These are phyloP conservation scores for Nebria salina DNA, from an alignment of 2,888 invertebrate genomes.

Conservation along the genomic window DNA sequence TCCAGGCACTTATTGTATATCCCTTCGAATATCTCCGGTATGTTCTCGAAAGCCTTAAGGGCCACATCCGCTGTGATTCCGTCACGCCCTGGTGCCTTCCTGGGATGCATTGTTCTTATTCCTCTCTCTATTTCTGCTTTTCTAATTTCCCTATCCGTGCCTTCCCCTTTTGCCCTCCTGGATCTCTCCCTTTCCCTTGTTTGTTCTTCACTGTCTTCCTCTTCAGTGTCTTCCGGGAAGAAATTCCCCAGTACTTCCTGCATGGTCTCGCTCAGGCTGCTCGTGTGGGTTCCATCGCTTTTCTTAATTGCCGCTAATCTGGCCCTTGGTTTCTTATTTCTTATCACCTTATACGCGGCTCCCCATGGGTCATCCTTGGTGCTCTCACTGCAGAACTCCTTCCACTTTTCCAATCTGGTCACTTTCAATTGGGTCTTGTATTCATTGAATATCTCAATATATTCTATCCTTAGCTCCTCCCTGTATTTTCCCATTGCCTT, in stretches of 20 bases:
- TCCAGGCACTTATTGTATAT: too few relatives aligned
- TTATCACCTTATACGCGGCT: constrained; percentile 32
- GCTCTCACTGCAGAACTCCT: constrained; percentile 34
- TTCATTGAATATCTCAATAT: neutral
- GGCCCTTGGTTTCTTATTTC: constrained; percentile 8
- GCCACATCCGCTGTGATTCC: constrained; percentile 35
- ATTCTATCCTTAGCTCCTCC: neutral
- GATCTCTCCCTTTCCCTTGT: neutral
- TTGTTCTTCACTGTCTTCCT: neutral
- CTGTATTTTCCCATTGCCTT: constrained; percentile 4
- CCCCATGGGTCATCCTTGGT: constrained; percentile 46
- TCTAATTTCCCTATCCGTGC: too few relatives aligned
- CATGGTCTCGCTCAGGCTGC: constrained; percentile 22
- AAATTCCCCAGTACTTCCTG: constrained; percentile 1
- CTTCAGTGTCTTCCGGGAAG: neutral
- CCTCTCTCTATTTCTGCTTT: neutral
- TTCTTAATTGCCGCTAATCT: neutral
- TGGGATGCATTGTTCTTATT: neutral
- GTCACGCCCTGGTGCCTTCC: constrained; percentile 39
- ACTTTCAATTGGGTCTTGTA: neutral
- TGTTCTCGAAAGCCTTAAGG: neutral
- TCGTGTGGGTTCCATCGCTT: constrained; percentile 15
- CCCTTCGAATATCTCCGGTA: neutral
- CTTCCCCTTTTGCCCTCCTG: too few relatives aligned
- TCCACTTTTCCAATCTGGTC: constrained; percentile 33